These are phyloP conservation scores for Lophura nycthemera DNA, from an alignment of 2,113 vertebrate species.

Conservation along the genomic window DNA sequence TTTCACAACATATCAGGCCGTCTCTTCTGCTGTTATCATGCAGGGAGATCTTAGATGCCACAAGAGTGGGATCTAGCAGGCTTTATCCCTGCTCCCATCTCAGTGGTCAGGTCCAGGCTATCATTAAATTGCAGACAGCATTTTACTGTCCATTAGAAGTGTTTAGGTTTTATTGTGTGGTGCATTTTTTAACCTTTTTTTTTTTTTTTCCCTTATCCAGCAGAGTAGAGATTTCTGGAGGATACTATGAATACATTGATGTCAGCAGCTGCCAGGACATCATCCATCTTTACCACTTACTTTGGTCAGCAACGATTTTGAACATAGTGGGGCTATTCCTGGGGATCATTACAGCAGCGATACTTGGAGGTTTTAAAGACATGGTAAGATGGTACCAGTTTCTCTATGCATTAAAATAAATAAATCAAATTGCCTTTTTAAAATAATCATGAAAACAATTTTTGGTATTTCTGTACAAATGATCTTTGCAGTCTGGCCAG, in stretches of 20 bases:
- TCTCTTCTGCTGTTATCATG: accelerated
- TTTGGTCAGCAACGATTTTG: constrained; percentile 96
- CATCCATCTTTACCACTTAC: constrained; percentile 94
- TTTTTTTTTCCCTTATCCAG: constrained; percentile 58
- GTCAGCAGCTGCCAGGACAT: constrained; percentile 97
- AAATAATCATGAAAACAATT: background rate
- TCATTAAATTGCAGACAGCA: background rate
- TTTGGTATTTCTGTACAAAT: background rate
- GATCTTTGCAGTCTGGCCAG: background rate
- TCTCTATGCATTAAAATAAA: background rate
- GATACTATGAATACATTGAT: constrained; percentile 97
- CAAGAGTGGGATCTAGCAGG: background rate
- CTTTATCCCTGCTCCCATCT: background rate
- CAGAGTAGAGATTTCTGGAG: constrained; percentile 86
- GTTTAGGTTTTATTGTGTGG: background rate
- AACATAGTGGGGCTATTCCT: constrained; percentile 95
- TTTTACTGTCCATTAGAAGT: background rate
- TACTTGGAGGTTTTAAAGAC: constrained; percentile 97
- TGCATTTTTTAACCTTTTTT: background rate
- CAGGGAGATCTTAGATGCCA: background rate
- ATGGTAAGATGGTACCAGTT: constrained; percentile 83
- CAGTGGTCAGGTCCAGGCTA: background rate
- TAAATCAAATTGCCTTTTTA: background rate
- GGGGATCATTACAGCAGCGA: constrained; percentile 96
- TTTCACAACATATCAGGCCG: background rate